Percentiles rank a stretch among this genome's conserved stretches.
Evolutionary conservation across 2,113 vertebrate genomes (phyloP).

Genomic region (Daubentonia madagascariensis): DNA sequence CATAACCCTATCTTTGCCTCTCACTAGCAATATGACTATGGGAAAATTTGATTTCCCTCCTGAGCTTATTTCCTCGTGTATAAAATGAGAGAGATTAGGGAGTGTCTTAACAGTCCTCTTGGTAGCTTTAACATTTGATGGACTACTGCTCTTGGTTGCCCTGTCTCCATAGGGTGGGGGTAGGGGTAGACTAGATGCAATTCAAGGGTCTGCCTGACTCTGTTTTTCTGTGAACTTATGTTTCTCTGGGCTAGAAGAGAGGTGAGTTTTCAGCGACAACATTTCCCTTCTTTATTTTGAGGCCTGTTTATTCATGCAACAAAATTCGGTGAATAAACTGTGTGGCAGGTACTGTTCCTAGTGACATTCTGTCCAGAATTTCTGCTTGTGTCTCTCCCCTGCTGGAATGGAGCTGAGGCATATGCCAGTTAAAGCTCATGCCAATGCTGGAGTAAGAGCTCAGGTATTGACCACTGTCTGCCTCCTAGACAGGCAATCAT

Average conservation of each 20-base stretch:
- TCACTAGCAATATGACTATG: neutral
- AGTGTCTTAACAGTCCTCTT: neutral
- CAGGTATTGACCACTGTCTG: neutral
- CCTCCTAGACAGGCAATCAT: neutral
- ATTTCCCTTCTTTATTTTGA: conserved; percentile 12
- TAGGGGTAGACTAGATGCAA: neutral
- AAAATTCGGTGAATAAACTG: neutral
- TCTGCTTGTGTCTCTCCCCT: conserved; percentile 12
- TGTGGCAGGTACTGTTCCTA: neutral
- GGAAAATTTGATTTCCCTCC: neutral
- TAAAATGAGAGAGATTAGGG: neutral
- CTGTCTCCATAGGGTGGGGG: neutral
- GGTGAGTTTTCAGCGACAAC: neutral
- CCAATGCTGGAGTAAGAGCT: neutral
- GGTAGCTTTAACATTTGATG: neutral
- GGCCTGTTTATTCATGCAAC: neutral
- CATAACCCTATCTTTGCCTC: neutral
- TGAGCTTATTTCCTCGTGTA: neutral
- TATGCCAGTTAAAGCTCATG: neutral
- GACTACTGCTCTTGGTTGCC: neutral
- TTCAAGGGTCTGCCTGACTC: neutral
- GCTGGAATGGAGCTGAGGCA: neutral
- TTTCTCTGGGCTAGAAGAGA: neutral
- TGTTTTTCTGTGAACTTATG: neutral
- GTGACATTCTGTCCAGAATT: neutral